Evolutionary conservation across 2,113 vertebrate genomes (phyloP).

Genomic region (Tauraco erythrolophus): DNA sequence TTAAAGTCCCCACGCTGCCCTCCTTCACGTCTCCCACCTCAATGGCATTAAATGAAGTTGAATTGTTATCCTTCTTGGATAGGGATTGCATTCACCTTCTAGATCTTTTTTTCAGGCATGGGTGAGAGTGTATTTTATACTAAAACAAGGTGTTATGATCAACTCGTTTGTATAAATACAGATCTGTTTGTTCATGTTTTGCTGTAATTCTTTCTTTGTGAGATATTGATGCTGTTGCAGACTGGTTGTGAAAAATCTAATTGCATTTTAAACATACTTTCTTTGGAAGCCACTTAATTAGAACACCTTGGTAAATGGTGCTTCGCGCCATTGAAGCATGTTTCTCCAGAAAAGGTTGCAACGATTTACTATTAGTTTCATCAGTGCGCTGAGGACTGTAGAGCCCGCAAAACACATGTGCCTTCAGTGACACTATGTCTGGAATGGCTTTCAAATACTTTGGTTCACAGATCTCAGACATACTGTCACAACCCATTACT

Average conservation of each 20-base stretch:
- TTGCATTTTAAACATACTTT: neutral
- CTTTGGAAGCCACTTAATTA: neutral
- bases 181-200: neutral
- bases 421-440: neutral
- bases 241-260: neutral
- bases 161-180: neutral
- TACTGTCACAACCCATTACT: slow-evolving; percentile 10
- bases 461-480: slow-evolving; percentile 14
- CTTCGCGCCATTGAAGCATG: neutral
- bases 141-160: neutral
- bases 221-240: neutral
- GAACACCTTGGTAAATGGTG: neutral
- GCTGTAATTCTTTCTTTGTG: neutral
- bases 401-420: neutral
- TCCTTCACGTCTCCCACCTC: neutral
- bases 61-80: neutral
- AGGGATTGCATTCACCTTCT: neutral
- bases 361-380: neutral
- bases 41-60: neutral
- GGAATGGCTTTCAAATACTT: neutral
- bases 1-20: neutral
- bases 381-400: neutral
- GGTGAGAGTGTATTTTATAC: neutral
- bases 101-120: neutral
- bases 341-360: neutral